Base-by-base conservation (phyloP, 2,113 vertebrate genomes). In the Odontesthes bonariensis region DNA sequence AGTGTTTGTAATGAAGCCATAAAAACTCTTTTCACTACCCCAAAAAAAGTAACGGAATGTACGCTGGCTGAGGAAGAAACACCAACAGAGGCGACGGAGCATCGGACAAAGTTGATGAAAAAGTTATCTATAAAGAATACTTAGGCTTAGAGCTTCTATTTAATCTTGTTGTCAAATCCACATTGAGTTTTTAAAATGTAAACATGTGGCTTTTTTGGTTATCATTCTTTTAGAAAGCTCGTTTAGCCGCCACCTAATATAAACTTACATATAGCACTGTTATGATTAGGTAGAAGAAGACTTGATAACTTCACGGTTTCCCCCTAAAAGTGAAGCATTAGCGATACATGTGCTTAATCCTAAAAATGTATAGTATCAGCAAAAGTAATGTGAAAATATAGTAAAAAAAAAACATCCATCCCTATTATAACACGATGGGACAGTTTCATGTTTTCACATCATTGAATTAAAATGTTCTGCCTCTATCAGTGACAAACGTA, bases 21-120 rank as follows among this genome's bases (percentile, higher is more conserved):
- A 1, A 72, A 20, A 9, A 31, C 27, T 3, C 5, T 1, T 6
- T 49, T 17, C 6, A 58, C 81, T 63, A 38, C 0, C 2, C 11
- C 2, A 16, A 0, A 22, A 77, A 69, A 73, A 35, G 51, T 72
- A 74, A 79, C 62, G 56, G 63, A 52, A 81, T 42, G 40, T 33
- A 8, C 35, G 35, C 2, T 59, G 17, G 20, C 49, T 14, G 54
- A 58, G 33, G 31, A 44, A 14, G 17, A 46, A 44, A 44, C 42
- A 44, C 16, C 42, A 5, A 12, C 46, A 55, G 42, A 60, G 27
- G 13, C 13, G 33, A 27, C 22, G 20, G 14, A 35, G 1, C 17
- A 7, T 22, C 56, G 5, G 11, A 17, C 23, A 1, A 1, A 23
- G 55, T 66, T n/a, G 9, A 38, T 11, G 5, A 23, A 65, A 8